Percentiles rank a stretch among this genome's conserved stretches.
phyloP scores from a whole-genome alignment of 2,113 vertebrate genomes.

The Lucifuga dentata region DNA sequence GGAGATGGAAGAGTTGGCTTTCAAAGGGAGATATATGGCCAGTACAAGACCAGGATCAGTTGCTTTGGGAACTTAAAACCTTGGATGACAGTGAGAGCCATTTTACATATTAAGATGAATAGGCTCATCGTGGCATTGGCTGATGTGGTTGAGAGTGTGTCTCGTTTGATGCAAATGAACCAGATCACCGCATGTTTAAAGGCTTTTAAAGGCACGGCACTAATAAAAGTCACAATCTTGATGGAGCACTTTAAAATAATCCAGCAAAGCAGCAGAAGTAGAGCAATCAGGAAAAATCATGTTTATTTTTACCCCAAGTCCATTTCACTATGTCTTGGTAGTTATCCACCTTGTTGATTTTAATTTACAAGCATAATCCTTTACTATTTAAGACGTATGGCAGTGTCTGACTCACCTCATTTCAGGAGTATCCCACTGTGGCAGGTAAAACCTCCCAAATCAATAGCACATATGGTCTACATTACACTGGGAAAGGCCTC shows the following conservation, averaged over 20 bases:
- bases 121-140: constrained; percentile 62
- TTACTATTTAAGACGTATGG: constrained; percentile 57
- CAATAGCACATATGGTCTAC: constrained; percentile 81
- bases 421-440: constrained; percentile 62
- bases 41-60: constrained; percentile 73
- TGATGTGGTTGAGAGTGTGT: constrained; percentile 65
- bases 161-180: constrained; percentile 77
- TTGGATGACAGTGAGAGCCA: constrained; percentile 78
- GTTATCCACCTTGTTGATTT: constrained; percentile 76
- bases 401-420: constrained; percentile 68
- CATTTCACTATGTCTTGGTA: constrained; percentile 27
- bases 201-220: constrained; percentile 30
- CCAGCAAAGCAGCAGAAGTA: constrained; percentile 4
- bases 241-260: neutral
- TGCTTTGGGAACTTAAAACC: constrained; percentile 84
- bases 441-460: constrained; percentile 79
- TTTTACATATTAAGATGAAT: constrained; percentile 83
- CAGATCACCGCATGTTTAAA: constrained; percentile 55
- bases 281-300: neutral
- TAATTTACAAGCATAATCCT: constrained; percentile 66
- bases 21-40: constrained; percentile 74
- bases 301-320: neutral
- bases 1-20: constrained; percentile 72
- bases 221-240: neutral
- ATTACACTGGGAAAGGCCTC: constrained; percentile 80